Percentiles rank a stretch among this genome's conserved stretches.
These are phyloP conservation scores for Aricia agestis DNA, from an alignment of 1,140 invertebrate genomes.

Conservation along the genomic window DNA sequence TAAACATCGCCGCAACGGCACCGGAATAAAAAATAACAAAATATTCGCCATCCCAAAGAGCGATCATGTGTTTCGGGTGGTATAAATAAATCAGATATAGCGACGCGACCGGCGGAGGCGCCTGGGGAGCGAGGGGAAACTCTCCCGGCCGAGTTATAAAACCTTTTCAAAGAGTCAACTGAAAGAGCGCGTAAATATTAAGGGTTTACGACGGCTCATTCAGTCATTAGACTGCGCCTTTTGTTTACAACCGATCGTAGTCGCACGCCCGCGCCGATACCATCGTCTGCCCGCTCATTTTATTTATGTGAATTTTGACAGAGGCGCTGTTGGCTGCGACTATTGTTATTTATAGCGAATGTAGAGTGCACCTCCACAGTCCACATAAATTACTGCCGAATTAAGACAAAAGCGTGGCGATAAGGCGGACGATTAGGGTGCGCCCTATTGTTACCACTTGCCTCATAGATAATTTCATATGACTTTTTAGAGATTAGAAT, in stretches of 20 bases:
- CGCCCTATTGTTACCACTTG: conserved; percentile 49
- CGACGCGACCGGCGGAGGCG: conserved; percentile 55
- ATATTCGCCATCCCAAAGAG: conserved; percentile 58
- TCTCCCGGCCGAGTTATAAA: conserved; percentile 55
- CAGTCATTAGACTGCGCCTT: conserved; percentile 62
- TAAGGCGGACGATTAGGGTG: conserved; percentile 57
- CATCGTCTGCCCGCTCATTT: conserved; percentile 56
- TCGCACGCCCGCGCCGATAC: conserved; percentile 52
- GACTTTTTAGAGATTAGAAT: not conserved
- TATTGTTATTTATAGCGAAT: conserved; percentile 65
- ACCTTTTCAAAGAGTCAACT: conserved; percentile 62
- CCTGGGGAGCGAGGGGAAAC: conserved; percentile 45
- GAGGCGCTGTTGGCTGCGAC: conserved; percentile 46
- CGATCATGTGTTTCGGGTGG: conserved; percentile 67
- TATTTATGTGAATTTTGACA: conserved; percentile 74
- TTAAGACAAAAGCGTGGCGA: conserved; percentile 68
- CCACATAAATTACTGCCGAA: conserved; percentile 62
- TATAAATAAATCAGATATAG: conserved; percentile 73
- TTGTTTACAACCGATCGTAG: conserved; percentile 67
- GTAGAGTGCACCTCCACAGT: conserved; percentile 40
- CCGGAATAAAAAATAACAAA: conserved; percentile 43
- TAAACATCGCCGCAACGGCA: conserved; percentile 42
- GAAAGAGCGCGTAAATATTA: conserved; percentile 69
- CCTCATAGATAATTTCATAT: not conserved
- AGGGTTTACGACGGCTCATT: conserved; percentile 66